Conservation (phyloP, 2,888 invertebrate genomes). For the Bellardia bayeri region DNA sequence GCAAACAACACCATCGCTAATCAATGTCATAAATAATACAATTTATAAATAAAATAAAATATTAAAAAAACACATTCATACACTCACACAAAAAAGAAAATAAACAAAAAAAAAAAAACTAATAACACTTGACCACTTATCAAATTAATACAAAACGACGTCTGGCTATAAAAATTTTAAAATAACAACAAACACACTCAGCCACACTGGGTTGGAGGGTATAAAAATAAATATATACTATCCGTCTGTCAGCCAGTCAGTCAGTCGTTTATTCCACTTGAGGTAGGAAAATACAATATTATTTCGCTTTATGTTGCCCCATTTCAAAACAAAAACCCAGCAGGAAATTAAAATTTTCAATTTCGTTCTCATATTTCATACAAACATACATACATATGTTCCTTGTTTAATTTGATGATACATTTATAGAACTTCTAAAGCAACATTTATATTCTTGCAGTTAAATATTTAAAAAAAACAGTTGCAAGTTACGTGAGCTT, state of each 20-base stretch:
- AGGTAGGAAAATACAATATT: slow-evolving; percentile 10
- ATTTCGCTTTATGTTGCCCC: neutral
- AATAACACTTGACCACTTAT: slow-evolving; percentile 64
- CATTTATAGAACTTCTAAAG: too few relatives aligned
- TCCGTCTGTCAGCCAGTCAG: neutral
- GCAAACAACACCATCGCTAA: slow-evolving; percentile 20
- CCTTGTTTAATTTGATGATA: too few relatives aligned
- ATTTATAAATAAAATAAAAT: slow-evolving; percentile 17
- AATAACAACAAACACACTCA: neutral
- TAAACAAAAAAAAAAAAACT: slow-evolving; percentile 43
- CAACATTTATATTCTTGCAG: too few relatives aligned
- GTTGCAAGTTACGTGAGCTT: too few relatives aligned
- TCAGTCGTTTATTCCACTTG: slow-evolving; percentile 6
- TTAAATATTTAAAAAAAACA: too few relatives aligned
- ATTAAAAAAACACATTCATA: neutral
- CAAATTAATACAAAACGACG: slow-evolving; percentile 49
- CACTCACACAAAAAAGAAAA: neutral
- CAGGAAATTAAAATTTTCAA: slow-evolving; percentile 2
- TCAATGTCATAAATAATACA: slow-evolving; percentile 44
- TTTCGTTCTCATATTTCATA: too few relatives aligned
- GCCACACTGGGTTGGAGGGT: neutral
- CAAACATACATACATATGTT: too few relatives aligned
- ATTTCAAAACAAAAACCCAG: neutral
- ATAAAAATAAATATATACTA: neutral
- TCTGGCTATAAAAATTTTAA: slow-evolving; percentile 25